phyloP scores from a whole-genome alignment of 2,888 invertebrate genomes.

The Lydus trimaculatus region DNA sequence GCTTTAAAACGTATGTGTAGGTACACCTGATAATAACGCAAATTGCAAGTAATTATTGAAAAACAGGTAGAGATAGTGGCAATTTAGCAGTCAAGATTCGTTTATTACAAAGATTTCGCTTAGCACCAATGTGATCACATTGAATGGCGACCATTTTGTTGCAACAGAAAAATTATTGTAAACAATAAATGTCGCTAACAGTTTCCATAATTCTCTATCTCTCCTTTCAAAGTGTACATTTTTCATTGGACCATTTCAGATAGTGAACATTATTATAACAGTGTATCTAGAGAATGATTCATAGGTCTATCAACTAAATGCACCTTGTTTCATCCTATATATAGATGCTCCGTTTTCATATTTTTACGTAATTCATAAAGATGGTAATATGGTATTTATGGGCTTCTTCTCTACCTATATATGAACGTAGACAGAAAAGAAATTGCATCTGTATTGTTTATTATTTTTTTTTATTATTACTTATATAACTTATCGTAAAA shows the following conservation, averaged over 20 bases:
- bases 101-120: no score
- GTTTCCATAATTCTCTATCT: no score
- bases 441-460: constrained; percentile 31
- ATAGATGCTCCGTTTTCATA: constrained; percentile 29
- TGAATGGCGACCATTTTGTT: background rate
- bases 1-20: no score
- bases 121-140: no score
- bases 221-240: background rate
- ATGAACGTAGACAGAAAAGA: background rate
- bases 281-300: constrained; percentile 20
- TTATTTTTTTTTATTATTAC: constrained; percentile 38
- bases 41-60: no score
- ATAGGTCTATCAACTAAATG: constrained; percentile 35
- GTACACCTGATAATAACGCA: no score
- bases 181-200: background rate
- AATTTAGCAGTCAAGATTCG: no score
- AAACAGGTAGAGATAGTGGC: no score
- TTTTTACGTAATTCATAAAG: constrained; percentile 37
- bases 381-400: constrained; percentile 33
- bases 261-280: constrained; percentile 18
- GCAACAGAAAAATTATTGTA: no score
- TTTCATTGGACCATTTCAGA: background rate
- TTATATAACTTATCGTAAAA: constrained; percentile 32
- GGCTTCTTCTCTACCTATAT: background rate
- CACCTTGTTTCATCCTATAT: constrained; percentile 21